phyloP scores from a whole-genome alignment of 1,140 invertebrate species.

The Drosophila teissieri region DNA sequence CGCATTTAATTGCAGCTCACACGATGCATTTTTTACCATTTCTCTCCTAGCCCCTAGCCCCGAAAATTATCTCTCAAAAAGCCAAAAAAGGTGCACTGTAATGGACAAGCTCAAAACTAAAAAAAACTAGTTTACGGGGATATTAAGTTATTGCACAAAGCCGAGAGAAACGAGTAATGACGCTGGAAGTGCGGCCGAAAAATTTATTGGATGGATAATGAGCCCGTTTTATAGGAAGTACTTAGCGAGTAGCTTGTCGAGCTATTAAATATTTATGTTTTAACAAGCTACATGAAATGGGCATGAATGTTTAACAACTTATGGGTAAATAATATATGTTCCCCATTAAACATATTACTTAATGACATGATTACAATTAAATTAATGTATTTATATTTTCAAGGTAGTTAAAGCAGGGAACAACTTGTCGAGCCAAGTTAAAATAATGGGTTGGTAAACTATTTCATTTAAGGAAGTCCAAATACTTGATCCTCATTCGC shows the following conservation, averaged over 20 bases:
- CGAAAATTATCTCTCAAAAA: conserved; percentile 12
- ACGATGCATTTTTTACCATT: conserved; percentile 29
- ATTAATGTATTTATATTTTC: neutral
- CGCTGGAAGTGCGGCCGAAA: neutral
- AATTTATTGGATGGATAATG: conserved; percentile 1
- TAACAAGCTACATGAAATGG: conserved; percentile 9
- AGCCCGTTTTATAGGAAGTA: neutral
- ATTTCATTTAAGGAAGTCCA: too few relatives aligned
- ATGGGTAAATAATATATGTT: neutral
- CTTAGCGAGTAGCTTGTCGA: conserved; percentile 3
- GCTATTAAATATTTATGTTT: conserved; percentile 24
- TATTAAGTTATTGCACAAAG: conserved; percentile 38
- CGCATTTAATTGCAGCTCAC: conserved; percentile 65
- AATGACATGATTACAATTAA: neutral
- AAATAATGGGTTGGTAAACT: too few relatives aligned
- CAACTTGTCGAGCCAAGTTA: too few relatives aligned
- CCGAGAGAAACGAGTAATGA: neutral
- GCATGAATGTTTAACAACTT: conserved; percentile 9
- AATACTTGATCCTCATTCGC: neutral
- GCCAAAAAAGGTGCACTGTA: neutral
- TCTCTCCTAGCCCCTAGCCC: conserved; percentile 26
- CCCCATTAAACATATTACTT: neutral
- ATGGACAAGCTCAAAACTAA: conserved; percentile 24
- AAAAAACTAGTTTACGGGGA: conserved; percentile 34
- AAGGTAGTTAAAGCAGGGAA: neutral